Conservation (phyloP, 2,888 invertebrate species). For the Embidobia sp. region DNA sequence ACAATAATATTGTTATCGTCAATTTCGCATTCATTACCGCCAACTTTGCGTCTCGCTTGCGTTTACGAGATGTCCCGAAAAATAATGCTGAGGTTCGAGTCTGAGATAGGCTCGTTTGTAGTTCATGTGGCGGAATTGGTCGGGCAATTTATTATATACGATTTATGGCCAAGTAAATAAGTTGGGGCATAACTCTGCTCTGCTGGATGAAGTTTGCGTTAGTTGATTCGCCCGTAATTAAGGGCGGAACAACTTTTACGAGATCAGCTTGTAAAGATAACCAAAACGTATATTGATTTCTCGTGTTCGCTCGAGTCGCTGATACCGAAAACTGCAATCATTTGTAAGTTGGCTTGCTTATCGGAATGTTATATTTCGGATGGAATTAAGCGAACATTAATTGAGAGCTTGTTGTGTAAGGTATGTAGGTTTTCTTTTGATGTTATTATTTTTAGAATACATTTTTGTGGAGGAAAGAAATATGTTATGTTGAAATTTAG, state of each 20-base stretch:
- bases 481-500: too few relatives aligned
- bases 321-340: constrained; percentile 10
- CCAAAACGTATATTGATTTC: constrained; percentile 26
- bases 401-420: not conserved
- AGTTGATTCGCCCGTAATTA: constrained; percentile 7
- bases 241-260: constrained; percentile 16
- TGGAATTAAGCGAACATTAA: not conserved
- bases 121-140: too few relatives aligned
- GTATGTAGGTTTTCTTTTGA: too few relatives aligned
- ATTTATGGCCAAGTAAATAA: constrained; percentile 23
- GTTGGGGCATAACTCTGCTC: constrained; percentile 1
- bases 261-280: constrained; percentile 19
- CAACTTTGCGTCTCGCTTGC: too few relatives aligned
- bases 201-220: constrained; percentile 3
- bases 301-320: constrained; percentile 7
- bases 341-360: constrained; percentile 5
- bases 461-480: too few relatives aligned
- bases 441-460: too few relatives aligned
- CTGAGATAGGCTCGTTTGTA: too few relatives aligned
- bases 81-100: too few relatives aligned
- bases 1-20: too few relatives aligned
- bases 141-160: not conserved
- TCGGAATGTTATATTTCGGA: not conserved
- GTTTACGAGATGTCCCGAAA: too few relatives aligned
- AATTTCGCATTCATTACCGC: too few relatives aligned